Base-by-base conservation (phyloP, 2,113 vertebrate species). In the Odontophorus gujanensis region DNA sequence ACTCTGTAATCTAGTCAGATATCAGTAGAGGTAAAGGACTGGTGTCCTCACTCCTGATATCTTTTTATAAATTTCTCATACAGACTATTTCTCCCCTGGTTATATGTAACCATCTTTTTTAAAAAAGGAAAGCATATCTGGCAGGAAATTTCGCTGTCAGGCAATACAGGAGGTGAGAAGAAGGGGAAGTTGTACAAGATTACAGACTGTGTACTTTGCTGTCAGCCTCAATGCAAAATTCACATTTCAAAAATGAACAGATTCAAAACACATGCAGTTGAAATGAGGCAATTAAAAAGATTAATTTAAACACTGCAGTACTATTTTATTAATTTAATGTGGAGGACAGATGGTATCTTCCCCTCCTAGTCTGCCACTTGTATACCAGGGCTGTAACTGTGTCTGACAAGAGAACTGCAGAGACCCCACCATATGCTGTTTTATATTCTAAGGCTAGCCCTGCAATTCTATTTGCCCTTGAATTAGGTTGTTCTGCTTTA, bases 61-160 rank as follows among this genome's bases (percentile, higher is more conserved):
- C 18, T 84, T 94, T 75, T 88, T 62, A 84, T 92, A 0, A 72
- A 61, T 87, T 95, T 93, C 66, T 95, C 83, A 89, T 71, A 19
- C 73, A 81, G 48, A 76, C 66, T 76, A 10, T 80, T 93, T 58
- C n/a, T 91, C 58, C 79, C 69, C 34, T 57, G 58, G 32, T 43
- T 90, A 0, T 61, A 42, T 22, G 4, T 45, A 87, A 55, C 22
- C 8, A 69, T 20, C 10, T 17, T 55, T 87, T 90, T 62, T 14
- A 1, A 13, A 30, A 81, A 72, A 62, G 25, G 28, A 20, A 62
- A 92, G 16, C 25, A 43, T 5, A 10, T 13, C 50, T 74, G 42
- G 30, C 30, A 87, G 80, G 65, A 85, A 85, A 43, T 43, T 87
- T 50, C 82, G 17, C 45, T n/a, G 28, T 61, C 26, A 67, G 59